Conservation (phyloP, 2,888 invertebrate genomes). For the Marronus borbonicus region DNA sequence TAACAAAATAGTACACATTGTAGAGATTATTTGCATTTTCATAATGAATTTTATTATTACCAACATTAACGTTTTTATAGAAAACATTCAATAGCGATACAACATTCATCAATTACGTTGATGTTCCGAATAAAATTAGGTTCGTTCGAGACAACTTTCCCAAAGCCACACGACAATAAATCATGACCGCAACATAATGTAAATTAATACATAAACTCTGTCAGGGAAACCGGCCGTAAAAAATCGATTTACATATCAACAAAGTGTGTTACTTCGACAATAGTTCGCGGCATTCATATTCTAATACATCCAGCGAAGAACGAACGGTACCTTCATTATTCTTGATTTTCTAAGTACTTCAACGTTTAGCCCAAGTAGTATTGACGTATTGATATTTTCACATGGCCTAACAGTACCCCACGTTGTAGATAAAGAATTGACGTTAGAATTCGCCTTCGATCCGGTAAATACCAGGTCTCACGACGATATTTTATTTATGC, state of each 20-base stretch:
- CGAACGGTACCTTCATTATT: slow-evolving; percentile 6
- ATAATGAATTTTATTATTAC: too few relatives aligned
- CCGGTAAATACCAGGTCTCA: not conserved
- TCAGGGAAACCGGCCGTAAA: slow-evolving; percentile 4
- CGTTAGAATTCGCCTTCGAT: not conserved
- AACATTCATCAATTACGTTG: slow-evolving; percentile 1
- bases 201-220: slow-evolving; percentile 8
- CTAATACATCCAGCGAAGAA: not conserved
- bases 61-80: too few relatives aligned
- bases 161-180: slow-evolving; percentile 1
- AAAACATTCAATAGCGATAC: not conserved
- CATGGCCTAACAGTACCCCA: not conserved
- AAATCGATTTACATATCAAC: slow-evolving; percentile 12
- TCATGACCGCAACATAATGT: not conserved
- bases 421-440: not conserved
- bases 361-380: not conserved
- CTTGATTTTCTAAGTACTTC: not conserved
- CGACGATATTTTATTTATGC: slow-evolving; percentile 22
- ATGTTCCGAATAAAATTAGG: not conserved
- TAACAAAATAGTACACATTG: too few relatives aligned
- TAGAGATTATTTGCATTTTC: too few relatives aligned
- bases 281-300: not conserved
- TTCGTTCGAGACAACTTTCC: not conserved
- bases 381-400: slow-evolving; percentile 3
- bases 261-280: not conserved